Evolutionary conservation across 2,797 vertebrate species (phyloP).

Genomic region (Synanceia verrucosa): DNA sequence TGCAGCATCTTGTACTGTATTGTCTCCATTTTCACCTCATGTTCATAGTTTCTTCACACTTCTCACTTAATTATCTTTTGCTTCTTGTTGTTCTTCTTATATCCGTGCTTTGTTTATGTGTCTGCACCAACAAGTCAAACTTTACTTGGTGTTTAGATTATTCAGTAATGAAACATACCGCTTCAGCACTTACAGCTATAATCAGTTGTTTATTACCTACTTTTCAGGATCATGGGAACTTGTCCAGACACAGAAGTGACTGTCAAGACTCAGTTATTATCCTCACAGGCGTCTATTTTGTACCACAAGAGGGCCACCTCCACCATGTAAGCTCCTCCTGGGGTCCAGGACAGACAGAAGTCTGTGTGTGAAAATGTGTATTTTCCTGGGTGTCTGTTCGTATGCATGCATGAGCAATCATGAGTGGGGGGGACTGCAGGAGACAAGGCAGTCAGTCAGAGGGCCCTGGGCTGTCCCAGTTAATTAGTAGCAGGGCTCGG

Average conservation of each 20-base stretch:
- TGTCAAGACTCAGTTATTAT: background rate
- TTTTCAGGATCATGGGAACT: background rate
- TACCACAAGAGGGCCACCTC: conserved; percentile 79
- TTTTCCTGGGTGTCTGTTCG: conserved; percentile 62
- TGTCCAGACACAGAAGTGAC: background rate
- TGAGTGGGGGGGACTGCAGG: conserved; percentile 49
- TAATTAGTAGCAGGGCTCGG: conserved; percentile 77
- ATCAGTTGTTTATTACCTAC: background rate
- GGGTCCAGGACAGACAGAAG: conserved; percentile 63
- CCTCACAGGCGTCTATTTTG: conserved; percentile 17
- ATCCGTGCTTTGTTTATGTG: too few species aligned
- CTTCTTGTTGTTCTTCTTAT: too few species aligned
- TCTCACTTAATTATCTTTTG: too few species aligned
- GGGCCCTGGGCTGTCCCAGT: conserved; percentile 68
- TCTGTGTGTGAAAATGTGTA: conserved; percentile 50
- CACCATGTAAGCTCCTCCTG: conserved; percentile 63
- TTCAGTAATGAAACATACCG: too few species aligned
- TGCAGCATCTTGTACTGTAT: too few species aligned
- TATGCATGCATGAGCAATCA: conserved; percentile 76
- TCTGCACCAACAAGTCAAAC: too few species aligned
- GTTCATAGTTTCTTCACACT: too few species aligned
- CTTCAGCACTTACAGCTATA: too few species aligned
- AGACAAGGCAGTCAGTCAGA: conserved; percentile 77
- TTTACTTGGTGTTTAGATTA: too few species aligned
- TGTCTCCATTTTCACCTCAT: too few species aligned